Evolutionary conservation across 2,113 vertebrate genomes (phyloP).

Genomic region (Petrocephalus microphthalmus): DNA sequence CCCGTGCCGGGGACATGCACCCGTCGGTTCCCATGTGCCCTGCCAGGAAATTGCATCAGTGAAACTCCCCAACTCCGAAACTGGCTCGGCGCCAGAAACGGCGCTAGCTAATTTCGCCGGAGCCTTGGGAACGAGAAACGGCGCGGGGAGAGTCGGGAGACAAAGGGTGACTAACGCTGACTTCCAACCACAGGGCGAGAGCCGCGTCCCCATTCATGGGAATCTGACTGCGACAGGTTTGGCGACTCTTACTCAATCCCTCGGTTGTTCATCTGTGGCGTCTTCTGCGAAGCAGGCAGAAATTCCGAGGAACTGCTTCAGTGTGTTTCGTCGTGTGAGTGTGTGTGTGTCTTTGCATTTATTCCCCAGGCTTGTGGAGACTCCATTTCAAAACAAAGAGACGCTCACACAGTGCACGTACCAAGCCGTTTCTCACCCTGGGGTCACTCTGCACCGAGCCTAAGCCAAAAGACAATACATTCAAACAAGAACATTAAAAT

Average conservation of each 20-base stretch:
- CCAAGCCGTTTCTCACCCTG: neutral
- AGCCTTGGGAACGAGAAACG: conserved; percentile 49
- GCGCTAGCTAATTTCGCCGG: conserved; percentile 44
- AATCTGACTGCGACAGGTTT: conserved; percentile 57
- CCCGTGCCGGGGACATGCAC: conserved; percentile 50
- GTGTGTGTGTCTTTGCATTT: neutral
- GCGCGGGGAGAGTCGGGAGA: conserved; percentile 34
- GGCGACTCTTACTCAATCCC: conserved; percentile 52
- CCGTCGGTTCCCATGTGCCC: conserved; percentile 55
- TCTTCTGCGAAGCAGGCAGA: neutral
- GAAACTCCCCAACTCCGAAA: conserved; percentile 62
- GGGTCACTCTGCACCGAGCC: neutral
- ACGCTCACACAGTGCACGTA: neutral
- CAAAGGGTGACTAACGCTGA: conserved; percentile 53
- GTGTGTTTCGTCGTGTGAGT: neutral
- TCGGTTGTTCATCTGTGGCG: neutral
- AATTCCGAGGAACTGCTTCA: neutral
- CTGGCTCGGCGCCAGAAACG: conserved; percentile 59
- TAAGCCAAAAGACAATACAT: neutral
- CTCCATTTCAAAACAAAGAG: neutral
- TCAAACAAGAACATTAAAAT: too few species aligned
- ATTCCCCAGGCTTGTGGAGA: neutral
- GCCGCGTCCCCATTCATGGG: conserved; percentile 51
- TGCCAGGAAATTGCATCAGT: conserved; percentile 51
- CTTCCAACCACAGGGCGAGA: conserved; percentile 40